A percentile compares a stretch with the other conserved stretches of the same genome.
Conservation (phyloP, 2,888 invertebrate genomes). For the Euclidia mi region DNA sequence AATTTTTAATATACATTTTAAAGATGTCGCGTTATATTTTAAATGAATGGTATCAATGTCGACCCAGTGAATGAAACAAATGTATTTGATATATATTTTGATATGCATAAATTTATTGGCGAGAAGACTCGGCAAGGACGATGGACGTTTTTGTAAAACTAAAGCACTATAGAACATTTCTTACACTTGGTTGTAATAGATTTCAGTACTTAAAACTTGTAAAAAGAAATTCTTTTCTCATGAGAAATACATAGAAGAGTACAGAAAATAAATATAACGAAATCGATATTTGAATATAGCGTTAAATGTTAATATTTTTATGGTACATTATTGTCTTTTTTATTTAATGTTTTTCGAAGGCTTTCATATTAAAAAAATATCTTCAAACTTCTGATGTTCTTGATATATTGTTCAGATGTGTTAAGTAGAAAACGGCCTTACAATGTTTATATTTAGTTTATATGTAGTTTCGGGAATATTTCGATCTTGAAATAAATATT, state of each 20-base stretch:
- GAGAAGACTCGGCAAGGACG: slow-evolving; percentile 66
- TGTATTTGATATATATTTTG: slow-evolving; percentile 87
- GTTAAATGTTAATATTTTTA: slow-evolving; percentile 79
- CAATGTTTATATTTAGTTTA: too few species aligned
- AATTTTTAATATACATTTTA: slow-evolving; percentile 67
- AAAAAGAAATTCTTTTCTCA: slow-evolving; percentile 69
- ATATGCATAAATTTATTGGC: slow-evolving; percentile 84
- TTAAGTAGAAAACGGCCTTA: too few species aligned
- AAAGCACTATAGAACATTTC: slow-evolving; percentile 63
- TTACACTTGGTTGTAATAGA: slow-evolving; percentile 74
- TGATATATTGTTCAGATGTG: too few species aligned
- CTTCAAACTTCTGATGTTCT: slow-evolving; percentile 68
- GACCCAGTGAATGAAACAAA: slow-evolving; percentile 65
- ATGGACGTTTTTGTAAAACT: slow-evolving; percentile 67
- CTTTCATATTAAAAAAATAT: slow-evolving; percentile 71
- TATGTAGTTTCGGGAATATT: too few species aligned
- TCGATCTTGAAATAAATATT: too few species aligned
- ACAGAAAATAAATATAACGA: slow-evolving; percentile 72
- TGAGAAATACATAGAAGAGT: slow-evolving; percentile 72
- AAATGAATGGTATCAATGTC: slow-evolving; percentile 73
- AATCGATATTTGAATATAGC: slow-evolving; percentile 76
- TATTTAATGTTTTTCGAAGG: slow-evolving; percentile 63
- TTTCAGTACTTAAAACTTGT: slow-evolving; percentile 81
- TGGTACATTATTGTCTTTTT: slow-evolving; percentile 66
- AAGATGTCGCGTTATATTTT: slow-evolving; percentile 73